Evolutionary conservation across 2,113 vertebrate genomes (phyloP), one percentile per base, ranked within the genome.

Genomic region (Etia nguti): DNA sequence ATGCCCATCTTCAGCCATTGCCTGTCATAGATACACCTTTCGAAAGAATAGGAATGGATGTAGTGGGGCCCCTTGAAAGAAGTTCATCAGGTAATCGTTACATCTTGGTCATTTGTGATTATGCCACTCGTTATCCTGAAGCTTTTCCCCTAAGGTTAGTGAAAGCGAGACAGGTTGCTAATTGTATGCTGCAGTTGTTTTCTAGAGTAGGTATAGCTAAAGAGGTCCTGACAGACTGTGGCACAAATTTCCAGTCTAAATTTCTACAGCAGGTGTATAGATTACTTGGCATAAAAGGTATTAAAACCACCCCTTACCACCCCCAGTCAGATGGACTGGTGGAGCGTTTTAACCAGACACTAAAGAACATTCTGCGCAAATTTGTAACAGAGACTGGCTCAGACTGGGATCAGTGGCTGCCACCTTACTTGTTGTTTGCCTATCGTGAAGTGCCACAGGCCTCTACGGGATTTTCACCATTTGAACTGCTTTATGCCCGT

Each of bases 311-410:
- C 60, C 60, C 0, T 38, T 65, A 38, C 20, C 20, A 68, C 62
- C 34, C 0, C 62, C 20, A 68, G 11, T 68, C 34, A 38, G 20
- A 41, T 41, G 62, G 2, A 68, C 20, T 68, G 34, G 62, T 68
- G 20, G 34, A 68, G 18, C n/a, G 20, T 12, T 68, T 68, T 68
- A 68, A 41, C 62, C 62, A 68, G 34, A 13, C 62, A 41, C 20
- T 68, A 65, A 65, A 65, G 38, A 3, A 41, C 1, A 0, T 68
- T 0, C 62, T 41, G 6, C 1, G 0, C 62, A 41, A 41, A 41
- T 41, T 68, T 68, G 11, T 68, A 13, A 15, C 62, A 68, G 62
- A 41, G 22, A 68, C 11, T 24, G 36, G 62, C 62, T 41, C 3
- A 41, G 36, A 41, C 3, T 68, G 36, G 11, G 34, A 68, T n/a